These are phyloP conservation scores for Oconnorella tubifera DNA, from an alignment of 2,888 invertebrate species.

Conservation along the genomic window DNA sequence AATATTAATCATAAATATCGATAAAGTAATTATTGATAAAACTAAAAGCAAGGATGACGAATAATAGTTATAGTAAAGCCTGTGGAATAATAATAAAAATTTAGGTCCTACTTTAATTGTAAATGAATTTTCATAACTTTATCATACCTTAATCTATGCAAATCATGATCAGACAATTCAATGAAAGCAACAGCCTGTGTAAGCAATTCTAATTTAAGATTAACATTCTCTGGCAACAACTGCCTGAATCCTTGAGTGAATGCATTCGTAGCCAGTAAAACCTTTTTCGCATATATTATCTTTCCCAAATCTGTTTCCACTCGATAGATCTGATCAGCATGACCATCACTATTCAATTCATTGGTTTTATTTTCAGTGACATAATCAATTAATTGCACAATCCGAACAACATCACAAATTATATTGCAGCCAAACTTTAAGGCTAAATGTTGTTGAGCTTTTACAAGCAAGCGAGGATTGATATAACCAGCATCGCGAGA, in stretches of 20 bases:
- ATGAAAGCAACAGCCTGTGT: constrained; percentile 7
- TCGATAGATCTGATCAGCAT: not conserved
- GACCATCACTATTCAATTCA: not conserved
- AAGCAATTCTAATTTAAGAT: not conserved
- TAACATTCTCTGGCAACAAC: not conserved
- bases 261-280: constrained; percentile 14
- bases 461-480: constrained; percentile 6
- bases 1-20: no score
- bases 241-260: constrained; percentile 6
- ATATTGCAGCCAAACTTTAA: constrained; percentile 10
- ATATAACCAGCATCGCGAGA: constrained; percentile 10
- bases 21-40: no score
- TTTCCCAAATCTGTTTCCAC: constrained; percentile 6
- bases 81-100: no score
- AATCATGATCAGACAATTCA: constrained; percentile 10
- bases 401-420: constrained; percentile 8
- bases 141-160: not conserved
- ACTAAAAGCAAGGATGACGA: no score
- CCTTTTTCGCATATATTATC: constrained; percentile 8
- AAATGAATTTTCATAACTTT: not conserved
- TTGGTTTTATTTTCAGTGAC: no score
- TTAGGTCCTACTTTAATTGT: no score
- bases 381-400: not conserved
- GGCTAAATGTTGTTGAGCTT: constrained; percentile 4
- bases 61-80: no score